Conservation (phyloP, 2,888 invertebrate genomes). For the Barypeithes pellucidus region DNA sequence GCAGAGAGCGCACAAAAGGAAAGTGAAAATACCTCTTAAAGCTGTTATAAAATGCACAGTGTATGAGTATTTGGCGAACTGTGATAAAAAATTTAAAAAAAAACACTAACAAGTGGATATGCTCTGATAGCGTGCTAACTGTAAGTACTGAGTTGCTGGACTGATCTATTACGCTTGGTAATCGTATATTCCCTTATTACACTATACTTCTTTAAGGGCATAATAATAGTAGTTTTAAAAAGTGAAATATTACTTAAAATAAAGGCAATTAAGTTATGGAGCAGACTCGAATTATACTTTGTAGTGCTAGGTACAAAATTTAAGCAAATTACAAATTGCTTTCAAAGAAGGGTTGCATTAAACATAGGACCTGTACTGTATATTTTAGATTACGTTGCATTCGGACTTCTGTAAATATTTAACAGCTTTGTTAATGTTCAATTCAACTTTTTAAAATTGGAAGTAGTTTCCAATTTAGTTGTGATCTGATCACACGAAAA, state of each 20-base stretch:
- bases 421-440: not conserved
- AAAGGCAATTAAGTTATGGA: slow-evolving; percentile 29
- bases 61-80: slow-evolving; percentile 67
- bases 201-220: slow-evolving; percentile 41
- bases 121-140: slow-evolving; percentile 37
- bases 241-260: slow-evolving; percentile 31
- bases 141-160: slow-evolving; percentile 44
- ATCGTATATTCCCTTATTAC: slow-evolving; percentile 56
- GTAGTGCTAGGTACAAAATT: slow-evolving; percentile 35
- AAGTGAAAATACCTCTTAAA: slow-evolving; percentile 64
- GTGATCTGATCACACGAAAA: no score
- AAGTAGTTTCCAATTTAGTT: no score
- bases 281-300: slow-evolving; percentile 43
- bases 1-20: slow-evolving; percentile 68
- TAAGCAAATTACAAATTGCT: slow-evolving; percentile 9
- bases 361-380: not conserved
- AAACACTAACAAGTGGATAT: slow-evolving; percentile 36
- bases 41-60: slow-evolving; percentile 36
- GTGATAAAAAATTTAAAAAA: slow-evolving; percentile 63
- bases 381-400: not conserved
- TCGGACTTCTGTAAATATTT: no score
- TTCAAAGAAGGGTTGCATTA: not conserved
- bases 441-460: no score
- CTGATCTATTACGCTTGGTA: slow-evolving; percentile 65
- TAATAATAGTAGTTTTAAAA: slow-evolving; percentile 27